A percentile compares a stretch with the other conserved stretches of the same genome.
These are phyloP conservation scores for Haliaeetus leucogaster DNA, from an alignment of 2,113 vertebrate species.

Conservation along the genomic window DNA sequence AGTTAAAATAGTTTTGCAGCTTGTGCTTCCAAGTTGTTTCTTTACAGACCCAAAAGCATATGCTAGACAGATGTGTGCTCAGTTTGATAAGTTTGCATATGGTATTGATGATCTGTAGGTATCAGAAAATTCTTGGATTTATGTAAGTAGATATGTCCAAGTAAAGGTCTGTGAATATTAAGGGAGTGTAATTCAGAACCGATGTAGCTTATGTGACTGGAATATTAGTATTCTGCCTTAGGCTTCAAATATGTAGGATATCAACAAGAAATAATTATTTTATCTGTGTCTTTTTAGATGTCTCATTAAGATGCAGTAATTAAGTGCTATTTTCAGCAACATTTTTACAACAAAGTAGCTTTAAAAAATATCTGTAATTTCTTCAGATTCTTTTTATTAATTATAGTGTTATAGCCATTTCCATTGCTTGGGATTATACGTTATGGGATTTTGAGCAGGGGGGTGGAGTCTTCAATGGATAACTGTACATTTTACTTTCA, in stretches of 20 bases:
- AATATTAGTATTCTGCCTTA: slow-evolving; percentile 5
- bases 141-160: neutral
- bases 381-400: neutral
- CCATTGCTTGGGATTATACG: neutral
- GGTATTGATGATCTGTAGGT: slow-evolving; percentile 31
- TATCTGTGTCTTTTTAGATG: neutral
- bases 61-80: slow-evolving; percentile 45
- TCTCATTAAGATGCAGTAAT: neutral
- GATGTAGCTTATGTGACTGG: neutral
- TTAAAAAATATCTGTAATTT: neutral
- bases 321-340: neutral
- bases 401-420: neutral
- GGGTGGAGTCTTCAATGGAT: neutral
- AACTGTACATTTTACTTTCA: neutral
- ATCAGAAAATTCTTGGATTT: slow-evolving; percentile 28
- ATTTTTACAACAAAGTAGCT: neutral
- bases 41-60: slow-evolving; percentile 5
- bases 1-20: slow-evolving; percentile 14
- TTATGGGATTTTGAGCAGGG: neutral
- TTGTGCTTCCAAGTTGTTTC: neutral
- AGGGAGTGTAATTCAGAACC: neutral
- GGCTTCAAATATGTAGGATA: neutral
- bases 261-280: slow-evolving; percentile 19
- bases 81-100: slow-evolving; percentile 26
- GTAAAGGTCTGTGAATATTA: neutral